A percentile compares a stretch with the other conserved stretches of the same genome.
phyloP scores from a whole-genome alignment of 2,888 invertebrate species.

The Neoascia interrupta region DNA sequence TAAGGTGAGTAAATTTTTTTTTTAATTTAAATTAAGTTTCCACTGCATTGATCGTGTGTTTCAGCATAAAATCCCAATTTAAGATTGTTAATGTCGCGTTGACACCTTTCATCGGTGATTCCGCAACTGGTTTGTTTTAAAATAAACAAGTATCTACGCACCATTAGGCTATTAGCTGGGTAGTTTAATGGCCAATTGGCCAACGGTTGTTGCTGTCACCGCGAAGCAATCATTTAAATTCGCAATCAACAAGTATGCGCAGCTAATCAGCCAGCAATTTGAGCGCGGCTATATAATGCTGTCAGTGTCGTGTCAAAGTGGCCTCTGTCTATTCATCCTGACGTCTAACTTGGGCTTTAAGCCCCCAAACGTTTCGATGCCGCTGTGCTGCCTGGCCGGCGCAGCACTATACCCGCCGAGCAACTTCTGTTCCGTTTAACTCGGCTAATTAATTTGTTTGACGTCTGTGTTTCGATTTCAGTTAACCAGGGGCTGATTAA shows the following conservation, averaged over 20 bases:
- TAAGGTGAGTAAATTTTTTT: conserved; percentile 48
- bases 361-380: conserved; percentile 44
- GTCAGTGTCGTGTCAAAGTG: conserved; percentile 59
- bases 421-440: conserved; percentile 65
- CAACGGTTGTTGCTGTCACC: conserved; percentile 63
- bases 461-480: conserved; percentile 52
- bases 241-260: conserved; percentile 65
- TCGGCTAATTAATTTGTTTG: conserved; percentile 65
- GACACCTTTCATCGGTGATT: conserved; percentile 4
- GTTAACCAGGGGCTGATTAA: conserved; percentile 39
- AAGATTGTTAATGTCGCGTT: conserved; percentile 30
- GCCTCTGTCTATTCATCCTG: conserved; percentile 57
- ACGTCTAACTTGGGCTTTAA: conserved; percentile 66
- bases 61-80: conserved; percentile 8
- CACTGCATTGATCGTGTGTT: conserved; percentile 19
- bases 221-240: conserved; percentile 68
- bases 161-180: conserved; percentile 56
- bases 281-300: conserved; percentile 56
- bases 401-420: neutral
- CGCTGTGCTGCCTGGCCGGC: no score
- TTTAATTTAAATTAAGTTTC: conserved; percentile 13
- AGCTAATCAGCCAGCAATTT: conserved; percentile 66
- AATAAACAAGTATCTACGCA: conserved; percentile 41
- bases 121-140: conserved; percentile 22
- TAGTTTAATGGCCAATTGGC: conserved; percentile 66